Conservation (phyloP, 1,140 invertebrate genomes). For the Galleria mellonella region DNA sequence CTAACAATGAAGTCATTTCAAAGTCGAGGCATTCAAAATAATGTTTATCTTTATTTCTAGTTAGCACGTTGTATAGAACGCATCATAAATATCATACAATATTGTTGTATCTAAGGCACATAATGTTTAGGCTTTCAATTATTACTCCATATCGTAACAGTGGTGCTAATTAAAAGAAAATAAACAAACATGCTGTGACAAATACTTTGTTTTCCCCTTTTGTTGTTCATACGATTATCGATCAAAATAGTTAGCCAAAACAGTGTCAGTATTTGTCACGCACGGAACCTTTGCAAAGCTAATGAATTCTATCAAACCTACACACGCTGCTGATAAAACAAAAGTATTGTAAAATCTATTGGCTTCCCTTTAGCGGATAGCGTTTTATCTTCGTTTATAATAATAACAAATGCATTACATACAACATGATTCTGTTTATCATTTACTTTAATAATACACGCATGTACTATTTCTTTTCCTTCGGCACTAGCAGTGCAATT, state of each 20-base stretch:
- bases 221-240: not conserved
- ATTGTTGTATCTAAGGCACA: conserved; percentile 74
- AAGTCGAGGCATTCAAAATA: conserved; percentile 62
- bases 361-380: conserved; percentile 20
- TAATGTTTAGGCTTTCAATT: conserved; percentile 73
- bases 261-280: conserved; percentile 25
- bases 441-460: conserved; percentile 25
- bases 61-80: conserved; percentile 74
- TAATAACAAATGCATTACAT: conserved; percentile 55
- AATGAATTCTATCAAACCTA: conserved; percentile 52
- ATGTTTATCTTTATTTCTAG: conserved; percentile 67
- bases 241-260: conserved; percentile 4
- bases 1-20: conserved; percentile 48
- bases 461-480: conserved; percentile 25
- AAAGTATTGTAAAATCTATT: conserved; percentile 31
- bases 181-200: conserved; percentile 31
- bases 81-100: conserved; percentile 72
- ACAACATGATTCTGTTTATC: conserved; percentile 42
- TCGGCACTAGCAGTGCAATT: conserved; percentile 39
- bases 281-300: conserved; percentile 52
- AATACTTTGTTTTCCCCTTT: conserved; percentile 20
- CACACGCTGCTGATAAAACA: conserved; percentile 41
- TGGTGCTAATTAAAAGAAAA: conserved; percentile 55
- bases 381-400: conserved; percentile 23
- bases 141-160: conserved; percentile 66